These are phyloP conservation scores for Stichodactyla mertensii DNA, from an alignment of 64 coral and sea anemone genomes.

Conservation along the genomic window DNA sequence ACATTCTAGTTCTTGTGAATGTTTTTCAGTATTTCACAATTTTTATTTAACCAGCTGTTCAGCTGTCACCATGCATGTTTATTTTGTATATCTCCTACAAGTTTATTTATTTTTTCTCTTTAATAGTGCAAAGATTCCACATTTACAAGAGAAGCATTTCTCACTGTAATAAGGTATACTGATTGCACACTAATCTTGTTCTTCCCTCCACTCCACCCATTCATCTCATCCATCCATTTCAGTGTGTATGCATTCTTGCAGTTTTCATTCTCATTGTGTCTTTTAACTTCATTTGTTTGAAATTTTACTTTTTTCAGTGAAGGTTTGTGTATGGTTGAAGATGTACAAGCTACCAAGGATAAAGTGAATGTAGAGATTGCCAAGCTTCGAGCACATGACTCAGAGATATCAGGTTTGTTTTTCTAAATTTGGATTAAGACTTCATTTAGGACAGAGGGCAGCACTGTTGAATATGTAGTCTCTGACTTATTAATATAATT, in stretches of 20 bases:
- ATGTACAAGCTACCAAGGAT: slow-evolving; percentile 78
- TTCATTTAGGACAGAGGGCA: too few relatives aligned
- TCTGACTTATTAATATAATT: too few relatives aligned
- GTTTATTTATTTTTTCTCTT: background rate
- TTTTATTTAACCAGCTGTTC: too few relatives aligned
- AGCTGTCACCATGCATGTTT: too few relatives aligned
- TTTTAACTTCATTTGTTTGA: background rate
- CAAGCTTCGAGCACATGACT: slow-evolving; percentile 93
- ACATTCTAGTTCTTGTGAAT: too few relatives aligned
- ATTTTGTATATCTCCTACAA: background rate
- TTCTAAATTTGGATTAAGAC: background rate
- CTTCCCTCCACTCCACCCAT: too few relatives aligned
- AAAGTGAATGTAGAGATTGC: slow-evolving; percentile 91
- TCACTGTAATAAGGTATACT: slow-evolving; percentile 84
- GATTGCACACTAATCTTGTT: background rate
- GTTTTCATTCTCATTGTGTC: too few relatives aligned
- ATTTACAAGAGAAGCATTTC: slow-evolving; percentile 91
- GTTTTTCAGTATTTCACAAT: too few relatives aligned
- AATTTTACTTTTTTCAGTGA: slow-evolving; percentile 37
- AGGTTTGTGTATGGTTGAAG: slow-evolving; percentile 54
- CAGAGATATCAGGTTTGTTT: slow-evolving; percentile 77
- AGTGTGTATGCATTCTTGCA: too few relatives aligned
- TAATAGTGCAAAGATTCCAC: slow-evolving; percentile 91
- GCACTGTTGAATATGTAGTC: too few relatives aligned
- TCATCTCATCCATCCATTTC: too few relatives aligned